These are phyloP conservation scores for Plagiodera versicolora DNA, from an alignment of 2,888 invertebrate species.

Conservation along the genomic window DNA sequence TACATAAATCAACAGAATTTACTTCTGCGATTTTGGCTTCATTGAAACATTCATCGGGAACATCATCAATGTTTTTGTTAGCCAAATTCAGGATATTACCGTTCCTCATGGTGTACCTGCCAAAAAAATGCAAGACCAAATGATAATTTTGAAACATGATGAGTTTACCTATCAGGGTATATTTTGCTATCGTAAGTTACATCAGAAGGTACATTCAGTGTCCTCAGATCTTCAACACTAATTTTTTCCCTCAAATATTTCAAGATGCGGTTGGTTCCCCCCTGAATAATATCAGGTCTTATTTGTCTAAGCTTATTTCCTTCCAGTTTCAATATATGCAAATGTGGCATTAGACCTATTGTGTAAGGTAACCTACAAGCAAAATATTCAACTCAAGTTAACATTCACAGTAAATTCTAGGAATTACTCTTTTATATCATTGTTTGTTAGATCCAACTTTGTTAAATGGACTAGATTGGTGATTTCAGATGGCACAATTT, in stretches of 20 bases:
- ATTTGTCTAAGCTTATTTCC: constrained; percentile 85
- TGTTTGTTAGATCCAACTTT: constrained; percentile 83
- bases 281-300: constrained; percentile 78
- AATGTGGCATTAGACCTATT: constrained; percentile 71
- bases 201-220: constrained; percentile 19
- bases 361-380: constrained; percentile 64
- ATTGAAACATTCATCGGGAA: constrained; percentile 74
- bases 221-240: constrained; percentile 40
- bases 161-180: constrained; percentile 42
- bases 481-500: constrained; percentile 76
- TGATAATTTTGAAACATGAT: background rate
- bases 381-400: background rate
- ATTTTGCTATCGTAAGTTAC: constrained; percentile 32
- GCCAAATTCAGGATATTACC: constrained; percentile 63
- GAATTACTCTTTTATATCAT: constrained; percentile 57
- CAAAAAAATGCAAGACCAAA: constrained; percentile 20
- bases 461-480: constrained; percentile 73
- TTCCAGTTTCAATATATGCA: constrained; percentile 81
- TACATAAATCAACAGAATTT: constrained; percentile 76
- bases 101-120: constrained; percentile 61
- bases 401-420: background rate
- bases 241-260: constrained; percentile 72
- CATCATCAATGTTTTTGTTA: constrained; percentile 62
- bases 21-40: constrained; percentile 73
- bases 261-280: constrained; percentile 81